phyloP scores from a whole-genome alignment of 1,140 invertebrate genomes.

The Harlomillsia oculata region DNA sequence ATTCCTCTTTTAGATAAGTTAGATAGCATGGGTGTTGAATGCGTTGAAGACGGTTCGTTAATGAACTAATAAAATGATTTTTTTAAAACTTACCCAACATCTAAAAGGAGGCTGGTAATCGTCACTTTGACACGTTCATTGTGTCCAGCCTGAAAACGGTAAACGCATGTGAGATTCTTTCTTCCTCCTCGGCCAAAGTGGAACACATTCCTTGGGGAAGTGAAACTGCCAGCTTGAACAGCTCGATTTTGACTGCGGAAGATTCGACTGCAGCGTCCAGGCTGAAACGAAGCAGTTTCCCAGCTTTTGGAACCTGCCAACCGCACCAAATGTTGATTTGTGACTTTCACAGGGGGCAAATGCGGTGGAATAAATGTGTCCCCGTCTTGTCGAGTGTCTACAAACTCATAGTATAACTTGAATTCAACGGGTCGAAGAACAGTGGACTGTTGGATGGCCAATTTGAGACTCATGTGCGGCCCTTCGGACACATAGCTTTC shows the following conservation, averaged over 20 bases:
- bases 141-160: conserved; percentile 59
- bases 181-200: conserved; percentile 68
- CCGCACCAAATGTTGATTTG: background rate
- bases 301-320: conserved; percentile 39
- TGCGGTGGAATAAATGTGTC: conserved; percentile 45
- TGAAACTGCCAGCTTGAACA: conserved; percentile 50
- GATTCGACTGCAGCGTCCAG: conserved; percentile 44
- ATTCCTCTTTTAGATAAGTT: no score
- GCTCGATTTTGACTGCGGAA: conserved; percentile 40
- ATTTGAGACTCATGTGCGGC: conserved; percentile 58
- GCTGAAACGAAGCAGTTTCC: conserved; percentile 49
- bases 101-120: conserved; percentile 55
- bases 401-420: conserved; percentile 67
- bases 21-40: background rate
- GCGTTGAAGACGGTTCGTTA: background rate
- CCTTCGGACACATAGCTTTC: conserved; percentile 68
- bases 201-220: conserved; percentile 67
- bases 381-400: conserved; percentile 65
- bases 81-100: conserved; percentile 38
- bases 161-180: conserved; percentile 60
- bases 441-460: conserved; percentile 67
- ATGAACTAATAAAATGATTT: background rate
- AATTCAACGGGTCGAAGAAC: conserved; percentile 67
- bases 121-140: conserved; percentile 58
- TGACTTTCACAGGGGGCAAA: conserved; percentile 43